Base-by-base conservation (phyloP, 2,113 vertebrate genomes). In the Ceuthmochares aereus region DNA sequence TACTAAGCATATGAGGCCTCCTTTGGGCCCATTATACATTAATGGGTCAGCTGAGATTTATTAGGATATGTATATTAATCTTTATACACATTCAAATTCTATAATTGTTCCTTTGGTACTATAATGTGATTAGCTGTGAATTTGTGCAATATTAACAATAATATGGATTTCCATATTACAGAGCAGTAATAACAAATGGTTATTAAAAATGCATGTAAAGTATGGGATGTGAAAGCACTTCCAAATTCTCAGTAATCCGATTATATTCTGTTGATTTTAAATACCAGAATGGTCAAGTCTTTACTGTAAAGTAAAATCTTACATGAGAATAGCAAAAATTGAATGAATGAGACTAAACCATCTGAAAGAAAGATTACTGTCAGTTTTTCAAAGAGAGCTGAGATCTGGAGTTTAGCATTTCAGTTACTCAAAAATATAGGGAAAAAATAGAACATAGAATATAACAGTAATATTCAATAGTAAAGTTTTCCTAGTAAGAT, bases 21-120 rank as follows among this genome's bases (percentile, higher is more conserved):
- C 95, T 98, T 97, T 97, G 98, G 97, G 97, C 55, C 96, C 96
- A 97, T 98, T 98, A 96, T 91, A 95, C 96, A 97, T 97, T 98
- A 98, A 98, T 98, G 97, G 97, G 97, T 97, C 98, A 97, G 91
- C 93, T 97, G 98, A 98, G 97, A 96, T 97, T 97, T 97, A 97
- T 96, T 97, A 97, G 95, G 86, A 92, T 97, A 96, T 97, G 97
- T 97, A 92, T 97, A 98, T 98, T 98, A 98, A 98, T 98, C 98
- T 98, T 97, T 97, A 96, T 95, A 96, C 96, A 89, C 97, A 95
- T 97, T 97, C 97, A 92, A 95, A 95, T 94, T 88, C 93, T 47
- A 58, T 95, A 97, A 97, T 95, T 96, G 97, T 96, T 98, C 97
- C 97, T 98, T 97, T 98, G 97, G 97, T 93, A 84, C 95, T 97